Evolutionary conservation across 2,797 vertebrate species (phyloP).

Genomic region (Pipistrellus nathusii): DNA sequence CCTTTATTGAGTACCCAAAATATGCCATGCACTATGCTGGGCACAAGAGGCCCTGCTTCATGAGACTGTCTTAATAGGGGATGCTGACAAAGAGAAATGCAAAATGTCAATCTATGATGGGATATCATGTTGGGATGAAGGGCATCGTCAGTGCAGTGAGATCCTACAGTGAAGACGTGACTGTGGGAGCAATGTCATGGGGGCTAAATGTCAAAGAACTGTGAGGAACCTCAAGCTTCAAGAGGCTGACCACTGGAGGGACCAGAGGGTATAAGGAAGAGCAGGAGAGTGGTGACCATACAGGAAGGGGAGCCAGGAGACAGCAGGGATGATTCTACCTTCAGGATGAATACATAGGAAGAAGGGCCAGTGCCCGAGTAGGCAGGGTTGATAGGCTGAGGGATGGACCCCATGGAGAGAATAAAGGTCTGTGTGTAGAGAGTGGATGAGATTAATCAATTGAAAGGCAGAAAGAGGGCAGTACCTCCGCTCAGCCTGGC

Average conservation of each 20-base stretch:
- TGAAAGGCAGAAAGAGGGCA: neutral
- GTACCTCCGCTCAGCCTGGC: neutral
- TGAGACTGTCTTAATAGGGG: neutral
- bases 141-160: neutral
- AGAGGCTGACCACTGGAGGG: neutral
- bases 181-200: neutral
- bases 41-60: neutral
- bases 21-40: neutral
- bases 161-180: neutral
- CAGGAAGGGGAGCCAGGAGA: neutral
- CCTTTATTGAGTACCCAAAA: neutral
- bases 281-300: neutral
- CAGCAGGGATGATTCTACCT: neutral
- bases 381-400: neutral
- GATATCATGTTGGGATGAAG: neutral
- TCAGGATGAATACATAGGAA: fast-evolving
- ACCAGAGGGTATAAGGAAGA: neutral
- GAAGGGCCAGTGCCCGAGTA: neutral
- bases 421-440: neutral
- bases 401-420: neutral
- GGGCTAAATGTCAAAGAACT: neutral
- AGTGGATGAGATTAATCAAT: neutral
- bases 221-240: neutral
- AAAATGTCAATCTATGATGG: neutral
- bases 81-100: neutral